Conservation (phyloP, 1,140 invertebrate species). For the Gyrodactylus salaris region DNA sequence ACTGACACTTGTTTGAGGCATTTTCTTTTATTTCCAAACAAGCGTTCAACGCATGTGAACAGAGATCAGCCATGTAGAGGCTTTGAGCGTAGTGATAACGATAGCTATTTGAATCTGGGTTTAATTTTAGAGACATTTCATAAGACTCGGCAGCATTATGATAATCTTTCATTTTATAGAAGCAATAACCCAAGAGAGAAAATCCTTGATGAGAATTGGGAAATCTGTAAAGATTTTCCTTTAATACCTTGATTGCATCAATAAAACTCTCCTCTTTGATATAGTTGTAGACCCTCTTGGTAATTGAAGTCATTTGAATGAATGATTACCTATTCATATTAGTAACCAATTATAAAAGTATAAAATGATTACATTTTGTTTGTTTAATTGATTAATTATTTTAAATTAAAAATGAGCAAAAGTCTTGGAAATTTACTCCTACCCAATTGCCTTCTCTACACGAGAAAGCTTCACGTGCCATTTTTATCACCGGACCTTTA, state of each 20-base stretch:
- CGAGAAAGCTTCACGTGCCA: neutral
- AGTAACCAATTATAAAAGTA: neutral
- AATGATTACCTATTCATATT: no score
- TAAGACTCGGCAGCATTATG: neutral
- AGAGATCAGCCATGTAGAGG: neutral
- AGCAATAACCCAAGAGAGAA: neutral
- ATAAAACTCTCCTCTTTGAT: neutral
- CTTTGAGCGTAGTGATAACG: neutral
- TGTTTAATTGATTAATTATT: no score
- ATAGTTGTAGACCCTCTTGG: neutral
- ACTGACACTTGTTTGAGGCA: neutral
- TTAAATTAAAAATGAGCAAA: no score
- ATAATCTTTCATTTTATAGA: neutral
- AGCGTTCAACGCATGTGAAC: neutral
- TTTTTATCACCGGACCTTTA: neutral
- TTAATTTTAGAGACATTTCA: neutral
- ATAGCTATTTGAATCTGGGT: neutral
- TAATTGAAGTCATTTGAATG: neutral
- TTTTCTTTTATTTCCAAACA: neutral
- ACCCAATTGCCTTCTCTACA: neutral
- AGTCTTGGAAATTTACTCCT: neutral
- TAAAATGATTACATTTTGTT: neutral
- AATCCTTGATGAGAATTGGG: neutral
- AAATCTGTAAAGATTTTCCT: neutral
- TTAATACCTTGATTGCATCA: neutral